Conservation (phyloP, 30 jellyfish, hydroid and myxozoan genomes). For the Sanderia malayensis region DNA sequence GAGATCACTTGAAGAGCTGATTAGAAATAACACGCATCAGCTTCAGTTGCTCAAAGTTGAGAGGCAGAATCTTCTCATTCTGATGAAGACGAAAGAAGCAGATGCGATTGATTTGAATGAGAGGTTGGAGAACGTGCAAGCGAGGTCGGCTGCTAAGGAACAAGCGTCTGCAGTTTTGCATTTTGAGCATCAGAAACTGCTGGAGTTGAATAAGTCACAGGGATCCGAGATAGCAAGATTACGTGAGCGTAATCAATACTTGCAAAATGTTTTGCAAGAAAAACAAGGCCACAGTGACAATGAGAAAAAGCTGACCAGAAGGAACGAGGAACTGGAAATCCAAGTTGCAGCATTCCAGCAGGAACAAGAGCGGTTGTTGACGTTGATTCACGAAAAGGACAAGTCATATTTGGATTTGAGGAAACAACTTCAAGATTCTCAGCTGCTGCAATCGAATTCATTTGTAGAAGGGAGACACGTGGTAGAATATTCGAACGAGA, state of each 20-base stretch:
- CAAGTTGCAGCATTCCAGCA: slow-evolving; percentile 72
- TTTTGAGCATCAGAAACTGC: slow-evolving; percentile 61
- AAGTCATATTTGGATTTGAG: slow-evolving; percentile 7
- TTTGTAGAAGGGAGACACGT: too few relatives aligned
- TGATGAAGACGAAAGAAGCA: slow-evolving; percentile 39
- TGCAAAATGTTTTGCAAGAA: slow-evolving; percentile 55
- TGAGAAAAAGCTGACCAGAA: slow-evolving; percentile 10
- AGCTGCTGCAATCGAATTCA: too few relatives aligned
- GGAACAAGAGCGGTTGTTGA: slow-evolving; percentile 67
- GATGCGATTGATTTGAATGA: slow-evolving; percentile 74
- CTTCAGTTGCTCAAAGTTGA: slow-evolving; percentile 60
- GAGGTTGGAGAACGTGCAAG: slow-evolving; percentile 51
- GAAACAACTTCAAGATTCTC: background rate
- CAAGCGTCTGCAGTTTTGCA: slow-evolving; percentile 72
- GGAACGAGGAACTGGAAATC: slow-evolving; percentile 43
- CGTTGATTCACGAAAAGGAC: slow-evolving; percentile 66
- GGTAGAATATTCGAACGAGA: too few relatives aligned
- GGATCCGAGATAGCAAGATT: slow-evolving; percentile 75
- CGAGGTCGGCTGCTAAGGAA: slow-evolving; percentile 75
- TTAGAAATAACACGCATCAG: slow-evolving; percentile 53
- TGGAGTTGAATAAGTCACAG: slow-evolving; percentile 62
- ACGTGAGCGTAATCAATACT: slow-evolving; percentile 56
- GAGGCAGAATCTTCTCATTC: slow-evolving; percentile 36
- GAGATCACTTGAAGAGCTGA: slow-evolving; percentile 54
- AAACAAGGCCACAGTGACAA: slow-evolving; percentile 37